A percentile compares a stretch with the other conserved stretches of the same genome.
These are phyloP conservation scores for Laticauda laticaudata DNA, from an alignment of 2,113 vertebrate genomes.

Conservation along the genomic window DNA sequence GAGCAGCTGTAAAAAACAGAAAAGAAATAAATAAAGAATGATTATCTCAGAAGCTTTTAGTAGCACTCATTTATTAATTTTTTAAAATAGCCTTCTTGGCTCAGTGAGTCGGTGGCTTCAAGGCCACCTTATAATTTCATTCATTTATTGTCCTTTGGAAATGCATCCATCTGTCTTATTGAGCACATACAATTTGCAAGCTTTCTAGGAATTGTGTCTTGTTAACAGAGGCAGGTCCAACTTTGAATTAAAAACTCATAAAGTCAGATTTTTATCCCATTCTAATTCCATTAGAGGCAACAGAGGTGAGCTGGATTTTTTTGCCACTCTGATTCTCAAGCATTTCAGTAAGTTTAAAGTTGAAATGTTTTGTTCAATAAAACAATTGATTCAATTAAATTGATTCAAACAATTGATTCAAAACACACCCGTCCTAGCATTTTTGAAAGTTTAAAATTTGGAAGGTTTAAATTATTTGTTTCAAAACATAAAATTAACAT, in stretches of 20 bases:
- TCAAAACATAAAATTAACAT: neutral
- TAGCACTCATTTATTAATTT: neutral
- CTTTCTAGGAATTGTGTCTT: neutral
- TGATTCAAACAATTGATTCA: constrained; percentile 22
- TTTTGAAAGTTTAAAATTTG: neutral
- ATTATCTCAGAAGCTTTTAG: neutral
- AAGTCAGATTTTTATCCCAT: constrained; percentile 41
- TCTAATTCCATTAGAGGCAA: constrained; percentile 44
- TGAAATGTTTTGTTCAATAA: constrained; percentile 32
- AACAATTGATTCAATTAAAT: constrained; percentile 30
- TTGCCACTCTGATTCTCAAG: neutral
- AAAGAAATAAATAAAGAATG: neutral
- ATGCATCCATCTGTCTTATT: neutral
- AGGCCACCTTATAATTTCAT: constrained; percentile 4
- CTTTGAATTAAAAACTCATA: constrained; percentile 33
- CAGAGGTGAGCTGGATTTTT: constrained; percentile 23
- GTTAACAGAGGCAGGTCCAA: constrained; percentile 38
- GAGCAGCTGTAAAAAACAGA: neutral
- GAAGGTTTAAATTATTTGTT: neutral
- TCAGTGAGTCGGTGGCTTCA: neutral
- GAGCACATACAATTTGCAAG: neutral
- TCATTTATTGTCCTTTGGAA: neutral
- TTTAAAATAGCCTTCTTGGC: neutral
- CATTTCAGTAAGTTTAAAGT: constrained; percentile 1
- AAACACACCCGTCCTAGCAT: neutral